These are phyloP conservation scores for Bombycilla garrulus DNA, from an alignment of 2,113 vertebrate genomes.

Conservation along the genomic window DNA sequence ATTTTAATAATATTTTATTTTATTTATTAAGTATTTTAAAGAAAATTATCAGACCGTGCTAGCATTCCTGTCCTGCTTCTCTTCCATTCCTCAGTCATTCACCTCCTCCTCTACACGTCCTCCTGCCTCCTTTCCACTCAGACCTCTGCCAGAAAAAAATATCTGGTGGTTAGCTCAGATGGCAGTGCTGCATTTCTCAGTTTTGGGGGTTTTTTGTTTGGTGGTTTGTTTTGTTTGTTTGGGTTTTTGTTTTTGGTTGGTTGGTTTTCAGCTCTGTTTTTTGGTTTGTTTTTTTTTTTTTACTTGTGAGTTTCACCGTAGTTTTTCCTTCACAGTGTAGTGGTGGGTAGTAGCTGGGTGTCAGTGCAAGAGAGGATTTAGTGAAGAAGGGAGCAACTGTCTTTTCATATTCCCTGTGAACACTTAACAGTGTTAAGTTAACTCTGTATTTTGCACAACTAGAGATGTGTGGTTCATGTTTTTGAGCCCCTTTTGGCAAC, in stretches of 20 bases:
- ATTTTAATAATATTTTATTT: not conserved
- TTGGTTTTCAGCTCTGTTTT: too few relatives aligned
- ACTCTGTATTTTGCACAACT: not conserved
- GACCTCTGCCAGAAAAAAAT: not conserved
- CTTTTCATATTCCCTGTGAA: not conserved
- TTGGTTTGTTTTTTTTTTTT: not conserved
- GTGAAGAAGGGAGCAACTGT: not conserved
- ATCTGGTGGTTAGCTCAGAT: not conserved
- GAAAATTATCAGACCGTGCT: not conserved
- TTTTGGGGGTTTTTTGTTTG: not conserved
- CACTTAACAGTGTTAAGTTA: not conserved
- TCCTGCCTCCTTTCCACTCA: not conserved
- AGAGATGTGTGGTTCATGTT: not conserved
- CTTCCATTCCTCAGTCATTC: not conserved
- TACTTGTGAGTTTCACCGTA: not conserved
- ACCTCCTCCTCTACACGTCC: not conserved
- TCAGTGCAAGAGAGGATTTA: not conserved
- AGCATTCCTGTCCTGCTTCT: not conserved
- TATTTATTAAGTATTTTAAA: not conserved
- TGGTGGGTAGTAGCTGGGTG: not conserved
- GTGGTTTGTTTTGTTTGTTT: not conserved
- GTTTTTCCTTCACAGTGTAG: not conserved
- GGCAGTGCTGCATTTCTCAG: not conserved
- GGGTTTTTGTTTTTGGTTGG: not conserved
- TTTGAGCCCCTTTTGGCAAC: not conserved